A percentile compares a stretch with the other conserved stretches of the same genome.
These are phyloP conservation scores for Pegoplata infirma DNA, from an alignment of 2,888 invertebrate species.

Conservation along the genomic window DNA sequence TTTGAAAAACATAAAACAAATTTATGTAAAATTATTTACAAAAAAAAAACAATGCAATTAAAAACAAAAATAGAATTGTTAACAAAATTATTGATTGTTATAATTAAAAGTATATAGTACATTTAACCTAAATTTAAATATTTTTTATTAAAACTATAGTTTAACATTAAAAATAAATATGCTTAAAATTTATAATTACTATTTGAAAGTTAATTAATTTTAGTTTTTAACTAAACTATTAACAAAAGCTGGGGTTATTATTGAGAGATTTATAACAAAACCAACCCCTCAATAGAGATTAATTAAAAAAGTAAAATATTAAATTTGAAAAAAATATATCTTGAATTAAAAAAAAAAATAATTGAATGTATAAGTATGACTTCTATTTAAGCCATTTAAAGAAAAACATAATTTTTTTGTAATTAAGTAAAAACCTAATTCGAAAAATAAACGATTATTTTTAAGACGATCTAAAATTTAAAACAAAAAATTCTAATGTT, in stretches of 20 bases:
- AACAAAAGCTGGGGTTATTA: neutral
- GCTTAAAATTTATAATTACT: neutral
- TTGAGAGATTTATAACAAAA: neutral
- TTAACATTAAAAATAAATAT: constrained; percentile 18
- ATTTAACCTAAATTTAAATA: constrained; percentile 20
- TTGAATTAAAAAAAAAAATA: no score
- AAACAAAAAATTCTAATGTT: neutral
- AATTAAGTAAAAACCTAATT: constrained; percentile 18
- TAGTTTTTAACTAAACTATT: neutral
- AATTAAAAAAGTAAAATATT: neutral
- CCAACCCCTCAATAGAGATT: neutral
- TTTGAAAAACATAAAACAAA: constrained; percentile 55
- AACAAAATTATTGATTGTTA: constrained; percentile 27
- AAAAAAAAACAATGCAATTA: constrained; percentile 26
- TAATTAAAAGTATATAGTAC: constrained; percentile 14
- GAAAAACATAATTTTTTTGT: constrained; percentile 24
- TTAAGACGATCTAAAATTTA: constrained; percentile 35
- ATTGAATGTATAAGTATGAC: constrained; percentile 2
- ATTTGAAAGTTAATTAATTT: constrained; percentile 4
- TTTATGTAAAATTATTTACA: constrained; percentile 36
- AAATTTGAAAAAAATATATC: constrained; percentile 8
- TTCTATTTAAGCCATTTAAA: constrained; percentile 31
- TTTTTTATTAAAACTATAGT: constrained; percentile 9
- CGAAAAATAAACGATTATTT: constrained; percentile 44
- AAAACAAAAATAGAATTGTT: constrained; percentile 13